These are phyloP conservation scores for Himantopus leucocephalus DNA, from an alignment of 2,113 vertebrate genomes.

Conservation along the genomic window DNA sequence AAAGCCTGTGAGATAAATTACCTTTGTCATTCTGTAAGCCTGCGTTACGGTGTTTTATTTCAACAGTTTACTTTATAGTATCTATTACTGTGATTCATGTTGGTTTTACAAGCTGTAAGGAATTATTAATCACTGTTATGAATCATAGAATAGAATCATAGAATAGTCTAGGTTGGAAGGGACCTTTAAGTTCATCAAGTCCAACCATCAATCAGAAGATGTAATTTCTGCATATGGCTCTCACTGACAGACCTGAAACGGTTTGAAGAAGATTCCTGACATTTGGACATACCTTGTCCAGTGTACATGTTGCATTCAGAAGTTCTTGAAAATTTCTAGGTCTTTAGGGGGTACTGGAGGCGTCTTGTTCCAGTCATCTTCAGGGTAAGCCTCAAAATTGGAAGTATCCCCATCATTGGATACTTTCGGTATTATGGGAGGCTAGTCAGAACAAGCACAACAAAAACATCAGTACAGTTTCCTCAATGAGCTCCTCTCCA, in stretches of 20 bases:
- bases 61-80: not conserved
- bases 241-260: not conserved
- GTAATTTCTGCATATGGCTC: not conserved
- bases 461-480: not conserved
- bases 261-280: not conserved
- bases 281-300: conserved; percentile 22
- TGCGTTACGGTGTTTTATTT: not conserved
- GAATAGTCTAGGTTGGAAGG: no score
- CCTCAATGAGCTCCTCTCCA: not conserved
- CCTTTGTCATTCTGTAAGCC: not conserved
- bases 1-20: not conserved
- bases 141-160: not conserved
- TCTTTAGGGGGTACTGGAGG: conserved; percentile 83
- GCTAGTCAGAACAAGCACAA: conserved; percentile 71
- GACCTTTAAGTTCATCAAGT: no score
- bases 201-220: not conserved
- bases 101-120: not conserved
- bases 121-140: not conserved
- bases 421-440: conserved; percentile 91
- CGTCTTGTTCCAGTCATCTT: conserved; percentile 88
- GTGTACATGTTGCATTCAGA: conserved; percentile 71
- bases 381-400: conserved; percentile 95
- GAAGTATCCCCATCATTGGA: conserved; percentile 91
- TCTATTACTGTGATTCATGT: not conserved
- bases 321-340: conserved; percentile 91